Evolutionary conservation across 2,113 vertebrate genomes (phyloP).

Genomic region (Myodes glareolus): DNA sequence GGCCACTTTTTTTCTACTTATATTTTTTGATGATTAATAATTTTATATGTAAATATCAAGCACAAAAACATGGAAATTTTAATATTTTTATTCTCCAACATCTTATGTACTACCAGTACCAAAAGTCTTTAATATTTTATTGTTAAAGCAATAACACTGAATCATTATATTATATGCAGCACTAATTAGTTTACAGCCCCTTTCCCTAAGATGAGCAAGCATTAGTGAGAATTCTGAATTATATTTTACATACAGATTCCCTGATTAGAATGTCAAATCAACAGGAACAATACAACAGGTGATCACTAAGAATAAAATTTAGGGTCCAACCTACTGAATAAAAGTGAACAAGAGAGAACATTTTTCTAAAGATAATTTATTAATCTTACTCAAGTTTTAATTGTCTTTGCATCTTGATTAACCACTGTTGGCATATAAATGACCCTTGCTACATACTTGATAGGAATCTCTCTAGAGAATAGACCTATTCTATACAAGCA

Average conservation of each 20-base stretch:
- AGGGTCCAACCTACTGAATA: neutral
- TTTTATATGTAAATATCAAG: neutral
- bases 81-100: neutral
- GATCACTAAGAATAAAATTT: neutral
- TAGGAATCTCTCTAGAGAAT: neutral
- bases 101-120: neutral
- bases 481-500: neutral
- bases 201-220: neutral
- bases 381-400: neutral
- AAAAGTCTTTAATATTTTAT: neutral
- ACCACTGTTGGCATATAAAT: neutral
- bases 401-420: neutral
- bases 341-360: neutral
- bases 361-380: neutral
- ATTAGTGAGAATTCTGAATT: neutral
- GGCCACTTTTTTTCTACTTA: neutral
- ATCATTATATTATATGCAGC: neutral
- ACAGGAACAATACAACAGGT: neutral
- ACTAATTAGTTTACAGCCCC: neutral
- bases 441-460: neutral
- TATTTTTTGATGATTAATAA: neutral
- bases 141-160: neutral
- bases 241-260: neutral
- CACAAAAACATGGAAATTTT: neutral
- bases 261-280: neutral